A percentile compares a stretch with the other conserved stretches of the same genome.
Conservation (phyloP, 2,888 invertebrate genomes). For the Isoperla grammatica region DNA sequence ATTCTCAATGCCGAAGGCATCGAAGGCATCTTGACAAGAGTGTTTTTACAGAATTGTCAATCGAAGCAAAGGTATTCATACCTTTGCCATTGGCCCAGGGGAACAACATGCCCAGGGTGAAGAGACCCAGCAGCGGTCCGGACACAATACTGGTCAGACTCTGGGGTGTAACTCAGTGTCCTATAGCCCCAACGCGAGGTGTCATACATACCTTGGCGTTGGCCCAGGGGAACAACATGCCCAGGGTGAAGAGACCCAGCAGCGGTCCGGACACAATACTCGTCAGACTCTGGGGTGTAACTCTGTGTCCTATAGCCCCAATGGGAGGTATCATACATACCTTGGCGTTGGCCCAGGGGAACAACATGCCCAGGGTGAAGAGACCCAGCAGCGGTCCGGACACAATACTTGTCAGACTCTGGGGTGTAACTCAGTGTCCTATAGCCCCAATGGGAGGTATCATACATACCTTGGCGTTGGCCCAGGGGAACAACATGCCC, state of each 20-base stretch:
- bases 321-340: no score
- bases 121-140: constrained; percentile 65
- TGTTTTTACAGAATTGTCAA: no score
- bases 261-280: constrained; percentile 68
- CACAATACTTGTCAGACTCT: constrained; percentile 61
- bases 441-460: no score
- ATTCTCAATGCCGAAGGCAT: no score
- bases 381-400: constrained; percentile 67
- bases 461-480: constrained; percentile 59
- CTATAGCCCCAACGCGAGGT: no score
- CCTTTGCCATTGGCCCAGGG: constrained; percentile 67
- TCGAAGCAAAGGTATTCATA: no score
- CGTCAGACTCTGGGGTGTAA: constrained; percentile 55
- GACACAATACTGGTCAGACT: constrained; percentile 66
- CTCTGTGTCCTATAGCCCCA: no score
- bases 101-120: constrained; percentile 63
- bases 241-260: constrained; percentile 64
- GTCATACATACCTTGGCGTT: constrained; percentile 60
- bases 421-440: no score
- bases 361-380: constrained; percentile 63
- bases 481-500: constrained; percentile 64
- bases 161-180: no score
- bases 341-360: constrained; percentile 61
- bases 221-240: constrained; percentile 63
- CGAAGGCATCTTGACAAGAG: no score